A percentile compares a stretch with the other conserved stretches of the same genome.
Evolutionary conservation across 2,888 invertebrate genomes (phyloP).

Genomic region (Papilio demoleus): DNA sequence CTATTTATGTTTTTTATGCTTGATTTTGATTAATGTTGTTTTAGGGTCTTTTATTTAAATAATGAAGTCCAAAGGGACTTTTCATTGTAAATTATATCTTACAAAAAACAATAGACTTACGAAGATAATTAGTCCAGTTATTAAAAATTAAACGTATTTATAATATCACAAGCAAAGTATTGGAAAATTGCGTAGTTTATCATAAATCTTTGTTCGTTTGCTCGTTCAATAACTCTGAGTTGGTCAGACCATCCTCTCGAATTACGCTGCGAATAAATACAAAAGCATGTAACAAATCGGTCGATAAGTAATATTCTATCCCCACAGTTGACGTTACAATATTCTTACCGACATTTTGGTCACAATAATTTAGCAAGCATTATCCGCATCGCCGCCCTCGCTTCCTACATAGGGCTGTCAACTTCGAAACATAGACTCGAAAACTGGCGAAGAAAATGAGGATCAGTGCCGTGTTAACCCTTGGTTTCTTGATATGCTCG

Average conservation of each 20-base stretch:
- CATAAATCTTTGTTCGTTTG: neutral
- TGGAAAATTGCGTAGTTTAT: no score
- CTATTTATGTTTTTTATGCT: conserved; percentile 6
- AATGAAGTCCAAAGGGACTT: neutral
- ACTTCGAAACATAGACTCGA: neutral
- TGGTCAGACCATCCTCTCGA: neutral
- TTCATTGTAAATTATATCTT: neutral
- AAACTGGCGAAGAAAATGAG: neutral
- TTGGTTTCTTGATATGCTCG: no score
- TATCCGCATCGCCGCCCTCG: conserved; percentile 67
- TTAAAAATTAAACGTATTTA: no score
- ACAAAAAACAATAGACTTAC: neutral
- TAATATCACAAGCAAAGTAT: no score
- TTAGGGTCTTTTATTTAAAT: neutral
- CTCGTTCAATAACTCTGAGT: neutral
- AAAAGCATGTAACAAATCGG: conserved; percentile 9
- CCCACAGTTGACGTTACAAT: conserved; percentile 51
- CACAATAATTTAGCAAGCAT: conserved; percentile 67
- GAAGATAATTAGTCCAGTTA: neutral
- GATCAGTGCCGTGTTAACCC: no score
- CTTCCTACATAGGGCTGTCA: conserved; percentile 45
- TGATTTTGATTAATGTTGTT: neutral
- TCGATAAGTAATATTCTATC: conserved; percentile 11
- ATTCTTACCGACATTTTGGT: conserved; percentile 67
- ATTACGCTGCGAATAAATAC: neutral